A percentile compares a stretch with the other conserved stretches of the same genome.
These are phyloP conservation scores for Diogma glabrata DNA, from an alignment of 2,888 invertebrate species.

Conservation along the genomic window DNA sequence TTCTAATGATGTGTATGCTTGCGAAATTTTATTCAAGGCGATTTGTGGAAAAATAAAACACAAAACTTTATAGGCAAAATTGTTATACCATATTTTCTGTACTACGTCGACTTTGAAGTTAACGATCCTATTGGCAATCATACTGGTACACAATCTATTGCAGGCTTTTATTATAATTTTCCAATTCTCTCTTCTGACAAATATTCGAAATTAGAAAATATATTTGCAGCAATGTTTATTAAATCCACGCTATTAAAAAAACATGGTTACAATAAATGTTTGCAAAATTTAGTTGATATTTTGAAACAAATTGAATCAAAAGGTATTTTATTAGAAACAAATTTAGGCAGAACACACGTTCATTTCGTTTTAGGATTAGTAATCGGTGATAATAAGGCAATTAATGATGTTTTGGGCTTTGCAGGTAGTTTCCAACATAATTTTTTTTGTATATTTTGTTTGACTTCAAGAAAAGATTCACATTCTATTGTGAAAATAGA, in stretches of 20 bases:
- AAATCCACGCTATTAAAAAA: conserved; percentile 14
- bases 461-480: background rate
- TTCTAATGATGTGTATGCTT: conserved; percentile 12
- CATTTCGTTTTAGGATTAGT: conserved; percentile 16
- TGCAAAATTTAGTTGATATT: conserved; percentile 15
- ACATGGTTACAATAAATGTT: conserved; percentile 14
- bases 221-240: conserved; percentile 15
- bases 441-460: conserved; percentile 17
- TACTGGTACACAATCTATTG: conserved; percentile 15
- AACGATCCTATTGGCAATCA: conserved; percentile 15
- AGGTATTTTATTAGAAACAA: conserved; percentile 6
- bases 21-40: conserved; percentile 13
- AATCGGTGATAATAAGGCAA: conserved; percentile 10
- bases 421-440: conserved; percentile 16
- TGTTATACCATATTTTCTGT: conserved; percentile 11
- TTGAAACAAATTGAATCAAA: conserved; percentile 15
- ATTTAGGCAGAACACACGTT: conserved; percentile 9
- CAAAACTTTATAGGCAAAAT: conserved; percentile 11
- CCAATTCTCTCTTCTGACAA: conserved; percentile 10
- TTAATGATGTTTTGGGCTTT: conserved; percentile 15
- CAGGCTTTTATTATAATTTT: conserved; percentile 16
- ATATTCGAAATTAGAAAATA: conserved; percentile 14
- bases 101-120: conserved; percentile 15
- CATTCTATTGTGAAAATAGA: conserved; percentile 7
- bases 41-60: conserved; percentile 13